A percentile compares a stretch with the other conserved stretches of the same genome.
Evolutionary conservation across 1,140 invertebrate genomes (phyloP).

Genomic region (Habropoda laboriosa): DNA sequence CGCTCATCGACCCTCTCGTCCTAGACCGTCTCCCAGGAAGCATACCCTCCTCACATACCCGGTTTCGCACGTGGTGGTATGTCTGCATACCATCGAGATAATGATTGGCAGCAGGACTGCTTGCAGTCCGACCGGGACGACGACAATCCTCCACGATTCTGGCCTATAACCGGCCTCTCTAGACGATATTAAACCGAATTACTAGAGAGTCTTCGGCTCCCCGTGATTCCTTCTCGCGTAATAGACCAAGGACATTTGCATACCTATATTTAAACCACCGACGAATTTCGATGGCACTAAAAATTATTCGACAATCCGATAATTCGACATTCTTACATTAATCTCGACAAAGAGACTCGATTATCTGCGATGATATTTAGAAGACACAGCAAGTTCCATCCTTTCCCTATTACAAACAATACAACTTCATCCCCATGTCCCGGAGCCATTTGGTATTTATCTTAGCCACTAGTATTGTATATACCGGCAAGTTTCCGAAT

Average conservation of each 20-base stretch:
- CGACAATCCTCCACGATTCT: constrained; percentile 39
- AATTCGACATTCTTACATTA: too few relatives aligned
- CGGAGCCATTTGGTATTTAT: background rate
- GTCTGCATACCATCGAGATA: constrained; percentile 76
- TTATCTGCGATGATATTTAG: too few relatives aligned
- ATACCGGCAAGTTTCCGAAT: background rate
- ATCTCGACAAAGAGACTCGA: too few relatives aligned
- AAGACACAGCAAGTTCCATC: too few relatives aligned
- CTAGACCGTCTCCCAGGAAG: constrained; percentile 62
- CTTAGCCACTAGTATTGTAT: too few relatives aligned
- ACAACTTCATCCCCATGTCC: too few relatives aligned
- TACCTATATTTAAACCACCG: background rate
- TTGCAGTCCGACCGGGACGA: constrained; percentile 54
- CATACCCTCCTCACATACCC: constrained; percentile 68
- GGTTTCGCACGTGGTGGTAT: constrained; percentile 74
- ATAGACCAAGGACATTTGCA: background rate
- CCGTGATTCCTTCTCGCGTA: constrained; percentile 13
- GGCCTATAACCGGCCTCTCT: background rate
- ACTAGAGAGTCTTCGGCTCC: background rate
- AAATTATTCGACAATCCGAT: too few relatives aligned
- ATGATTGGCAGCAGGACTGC: constrained; percentile 72
- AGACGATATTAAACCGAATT: constrained; percentile 45
- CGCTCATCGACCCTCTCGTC: constrained; percentile 58
- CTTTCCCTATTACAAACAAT: too few relatives aligned
- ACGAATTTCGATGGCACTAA: too few relatives aligned